These are phyloP conservation scores for Merops nubicus DNA, from an alignment of 2,113 vertebrate species.

Conservation along the genomic window DNA sequence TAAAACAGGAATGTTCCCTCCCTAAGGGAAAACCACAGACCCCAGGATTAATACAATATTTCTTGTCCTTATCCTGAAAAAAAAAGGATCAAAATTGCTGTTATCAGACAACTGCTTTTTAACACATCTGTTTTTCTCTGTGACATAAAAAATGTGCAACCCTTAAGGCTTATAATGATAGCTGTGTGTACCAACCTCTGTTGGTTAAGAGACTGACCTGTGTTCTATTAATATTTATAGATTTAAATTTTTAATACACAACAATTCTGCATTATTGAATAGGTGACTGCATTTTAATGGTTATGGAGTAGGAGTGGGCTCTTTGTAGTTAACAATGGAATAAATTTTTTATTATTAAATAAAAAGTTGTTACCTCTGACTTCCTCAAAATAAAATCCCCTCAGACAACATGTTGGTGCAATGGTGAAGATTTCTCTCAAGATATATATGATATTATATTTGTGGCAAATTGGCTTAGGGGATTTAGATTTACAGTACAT, in stretches of 20 bases:
- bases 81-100: not conserved
- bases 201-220: slow-evolving; percentile 33
- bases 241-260: slow-evolving; percentile 65
- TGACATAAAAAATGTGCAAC: not conserved
- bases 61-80: not conserved
- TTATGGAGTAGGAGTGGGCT: slow-evolving; percentile 20
- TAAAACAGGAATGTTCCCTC: not conserved
- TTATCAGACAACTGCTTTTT: slow-evolving; percentile 4
- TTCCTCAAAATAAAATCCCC: slow-evolving; percentile 14
- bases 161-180: slow-evolving; percentile 11
- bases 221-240: slow-evolving; percentile 65
- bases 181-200: not conserved
- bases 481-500: not conserved
- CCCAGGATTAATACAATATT: not conserved
- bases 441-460: not conserved
- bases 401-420: not conserved
- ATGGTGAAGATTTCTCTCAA: not conserved
- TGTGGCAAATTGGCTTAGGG: not conserved
- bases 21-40: not conserved
- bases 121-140: not conserved
- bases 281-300: slow-evolving; percentile 54
- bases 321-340: slow-evolving; percentile 25
- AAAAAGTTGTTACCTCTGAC: slow-evolving; percentile 23
- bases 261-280: slow-evolving; percentile 66
- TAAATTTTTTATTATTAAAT: slow-evolving; percentile 50